Percentiles rank a stretch among this genome's conserved stretches.
Conservation (phyloP, 2,797 vertebrate genomes). For the Tarsius wallacei region DNA sequence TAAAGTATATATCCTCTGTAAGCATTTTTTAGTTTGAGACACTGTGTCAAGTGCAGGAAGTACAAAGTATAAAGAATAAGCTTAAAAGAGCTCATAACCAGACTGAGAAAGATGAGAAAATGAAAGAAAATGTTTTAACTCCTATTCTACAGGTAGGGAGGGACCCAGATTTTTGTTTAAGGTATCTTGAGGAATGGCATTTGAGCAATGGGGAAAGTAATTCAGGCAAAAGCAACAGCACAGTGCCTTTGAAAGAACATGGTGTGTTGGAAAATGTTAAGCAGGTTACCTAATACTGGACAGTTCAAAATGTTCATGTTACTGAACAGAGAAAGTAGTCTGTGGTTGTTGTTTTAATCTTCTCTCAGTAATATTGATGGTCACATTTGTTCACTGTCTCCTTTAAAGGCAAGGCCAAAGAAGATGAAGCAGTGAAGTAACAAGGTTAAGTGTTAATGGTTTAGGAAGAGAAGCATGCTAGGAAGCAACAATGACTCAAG, state of each 20-base stretch:
- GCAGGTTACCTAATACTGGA: not conserved
- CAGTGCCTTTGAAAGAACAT: not conserved
- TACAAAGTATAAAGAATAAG: not conserved
- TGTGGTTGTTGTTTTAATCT: not conserved
- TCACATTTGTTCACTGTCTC: not conserved
- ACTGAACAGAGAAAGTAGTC: not conserved
- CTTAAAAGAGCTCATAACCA: not conserved
- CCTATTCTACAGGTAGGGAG: conserved; percentile 29
- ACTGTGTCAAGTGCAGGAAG: not conserved
- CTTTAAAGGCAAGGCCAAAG: conserved; percentile 15
- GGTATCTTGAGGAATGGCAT: not conserved
- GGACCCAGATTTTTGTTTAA: not conserved
- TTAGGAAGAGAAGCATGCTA: not conserved
- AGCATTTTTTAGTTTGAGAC: conserved; percentile 1
- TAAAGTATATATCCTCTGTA: not conserved
- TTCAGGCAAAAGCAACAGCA: conserved; percentile 29
- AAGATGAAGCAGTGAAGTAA: not conserved
- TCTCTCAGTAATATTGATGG: not conserved
- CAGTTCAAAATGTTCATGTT: not conserved
- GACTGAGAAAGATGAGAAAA: conserved; percentile 22
- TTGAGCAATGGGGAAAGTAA: not conserved
- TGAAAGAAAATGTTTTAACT: conserved; percentile 31
- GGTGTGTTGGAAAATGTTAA: conserved; percentile 18
- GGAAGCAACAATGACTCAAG: not conserved
- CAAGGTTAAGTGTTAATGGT: not conserved